A percentile compares a stretch with the other conserved stretches of the same genome.
Conservation (phyloP, 2,888 invertebrate genomes). For the Eilema griseolum region DNA sequence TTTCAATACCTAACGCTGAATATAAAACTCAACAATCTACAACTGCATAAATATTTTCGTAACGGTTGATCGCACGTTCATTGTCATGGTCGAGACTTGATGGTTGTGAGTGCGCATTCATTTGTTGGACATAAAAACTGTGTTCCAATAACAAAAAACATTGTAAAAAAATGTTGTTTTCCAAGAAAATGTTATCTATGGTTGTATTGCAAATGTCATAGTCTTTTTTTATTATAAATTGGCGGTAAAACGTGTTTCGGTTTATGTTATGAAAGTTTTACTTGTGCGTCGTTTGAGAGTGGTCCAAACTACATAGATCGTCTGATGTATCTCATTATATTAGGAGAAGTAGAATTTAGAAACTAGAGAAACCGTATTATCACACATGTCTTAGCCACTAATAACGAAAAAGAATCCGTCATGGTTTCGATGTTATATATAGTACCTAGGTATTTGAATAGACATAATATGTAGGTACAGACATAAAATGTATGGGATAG, state of each 20-base stretch:
- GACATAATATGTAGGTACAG: too few relatives aligned
- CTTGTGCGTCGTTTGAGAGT: neutral
- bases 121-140: neutral
- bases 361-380: neutral
- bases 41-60: slow-evolving; percentile 9
- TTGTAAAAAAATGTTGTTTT: neutral
- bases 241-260: slow-evolving; percentile 14
- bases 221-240: slow-evolving; percentile 14
- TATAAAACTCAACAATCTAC: neutral
- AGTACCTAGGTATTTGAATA: too few relatives aligned
- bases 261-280: slow-evolving; percentile 18
- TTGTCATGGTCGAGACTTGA: slow-evolving; percentile 58
- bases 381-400: neutral
- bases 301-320: neutral
- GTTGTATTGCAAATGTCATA: slow-evolving; percentile 8
- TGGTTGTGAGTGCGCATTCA: slow-evolving; percentile 1
- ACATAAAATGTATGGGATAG: too few relatives aligned
- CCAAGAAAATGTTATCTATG: slow-evolving; percentile 1
- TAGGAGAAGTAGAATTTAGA: slow-evolving; percentile 12
- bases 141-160: neutral
- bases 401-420: neutral
- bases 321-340: neutral
- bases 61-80: slow-evolving; percentile 48
- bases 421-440: neutral
- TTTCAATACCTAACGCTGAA: neutral